Evolutionary conservation across 2,888 invertebrate species (phyloP).

Genomic region (Ferdinandea cuprea): DNA sequence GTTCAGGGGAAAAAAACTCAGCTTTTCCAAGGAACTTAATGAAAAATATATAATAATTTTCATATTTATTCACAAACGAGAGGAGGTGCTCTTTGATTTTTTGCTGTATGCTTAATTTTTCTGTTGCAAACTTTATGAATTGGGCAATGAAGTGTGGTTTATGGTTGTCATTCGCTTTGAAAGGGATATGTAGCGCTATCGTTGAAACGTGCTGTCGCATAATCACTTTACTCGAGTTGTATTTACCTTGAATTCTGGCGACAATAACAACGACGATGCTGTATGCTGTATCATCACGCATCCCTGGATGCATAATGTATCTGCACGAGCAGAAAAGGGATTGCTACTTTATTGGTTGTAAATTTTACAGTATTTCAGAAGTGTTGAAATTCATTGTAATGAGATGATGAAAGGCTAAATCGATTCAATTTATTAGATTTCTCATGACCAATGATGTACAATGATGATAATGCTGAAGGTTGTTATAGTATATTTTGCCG

Average conservation of each 20-base stretch:
- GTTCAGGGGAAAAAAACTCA: conserved; percentile 6
- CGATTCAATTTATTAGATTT: conserved; percentile 46
- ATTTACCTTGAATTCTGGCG: conserved; percentile 31
- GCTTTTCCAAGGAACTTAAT: conserved; percentile 46
- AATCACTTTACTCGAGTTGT: conserved; percentile 13
- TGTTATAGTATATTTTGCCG: no score
- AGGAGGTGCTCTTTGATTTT: no score
- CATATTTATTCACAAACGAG: conserved; percentile 11
- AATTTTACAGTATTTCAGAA: conserved; percentile 22
- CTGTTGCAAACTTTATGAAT: conserved; percentile 24
- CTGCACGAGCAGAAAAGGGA: neutral
- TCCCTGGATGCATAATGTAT: conserved; percentile 35
- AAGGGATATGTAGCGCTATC: neutral
- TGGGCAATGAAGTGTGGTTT: conserved; percentile 45
- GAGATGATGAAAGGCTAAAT: conserved; percentile 32
- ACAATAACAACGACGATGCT: conserved; percentile 9
- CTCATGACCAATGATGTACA: conserved; percentile 16
- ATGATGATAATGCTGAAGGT: neutral
- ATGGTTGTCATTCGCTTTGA: conserved; percentile 36
- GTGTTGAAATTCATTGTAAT: conserved; percentile 10
- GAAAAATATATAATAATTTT: conserved; percentile 20
- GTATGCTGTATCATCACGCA: conserved; percentile 30
- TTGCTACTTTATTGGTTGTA: conserved; percentile 47
- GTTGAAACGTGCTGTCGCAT: conserved; percentile 36
- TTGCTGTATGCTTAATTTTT: conserved; percentile 18